Conservation (phyloP, 2,888 invertebrate species). For the Tholera decimalis region DNA sequence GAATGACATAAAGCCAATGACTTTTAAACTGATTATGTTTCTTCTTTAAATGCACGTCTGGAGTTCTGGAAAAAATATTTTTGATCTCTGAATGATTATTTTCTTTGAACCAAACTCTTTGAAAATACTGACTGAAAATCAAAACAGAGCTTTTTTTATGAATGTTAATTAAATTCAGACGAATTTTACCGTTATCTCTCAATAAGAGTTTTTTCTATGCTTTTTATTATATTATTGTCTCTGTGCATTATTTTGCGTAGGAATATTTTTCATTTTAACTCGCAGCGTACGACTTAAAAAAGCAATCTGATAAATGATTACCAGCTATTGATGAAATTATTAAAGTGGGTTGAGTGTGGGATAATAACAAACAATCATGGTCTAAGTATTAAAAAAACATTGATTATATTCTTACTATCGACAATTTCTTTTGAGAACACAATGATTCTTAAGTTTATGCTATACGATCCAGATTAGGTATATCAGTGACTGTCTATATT, state of each 20-base stretch:
- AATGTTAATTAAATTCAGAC: conserved; percentile 1
- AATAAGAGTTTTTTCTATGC: neutral
- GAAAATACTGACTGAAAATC: conserved; percentile 1
- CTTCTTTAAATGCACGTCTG: neutral
- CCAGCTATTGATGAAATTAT: neutral
- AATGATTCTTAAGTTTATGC: no score
- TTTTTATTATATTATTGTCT: neutral
- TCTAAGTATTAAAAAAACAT: neutral
- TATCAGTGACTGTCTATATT: no score
- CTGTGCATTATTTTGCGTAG: conserved; percentile 6
- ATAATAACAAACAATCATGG: neutral
- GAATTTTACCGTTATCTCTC: neutral
- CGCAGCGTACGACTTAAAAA: neutral
- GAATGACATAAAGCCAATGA: conserved; percentile 37
- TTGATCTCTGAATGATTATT: neutral
- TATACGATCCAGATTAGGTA: no score
- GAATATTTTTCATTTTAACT: conserved; percentile 10
- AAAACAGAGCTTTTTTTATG: conserved; percentile 11
- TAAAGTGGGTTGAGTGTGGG: neutral
- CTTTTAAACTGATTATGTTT: conserved; percentile 6
- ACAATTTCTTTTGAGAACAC: no score
- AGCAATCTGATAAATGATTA: conserved; percentile 5
- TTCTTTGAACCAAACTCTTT: conserved; percentile 11
- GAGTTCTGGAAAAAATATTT: conserved; percentile 18
- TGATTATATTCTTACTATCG: no score